Percentiles rank a stretch among this genome's conserved stretches.
These are phyloP conservation scores for Eulemur mongoz DNA, from an alignment of 2,797 vertebrate species.

Conservation along the genomic window DNA sequence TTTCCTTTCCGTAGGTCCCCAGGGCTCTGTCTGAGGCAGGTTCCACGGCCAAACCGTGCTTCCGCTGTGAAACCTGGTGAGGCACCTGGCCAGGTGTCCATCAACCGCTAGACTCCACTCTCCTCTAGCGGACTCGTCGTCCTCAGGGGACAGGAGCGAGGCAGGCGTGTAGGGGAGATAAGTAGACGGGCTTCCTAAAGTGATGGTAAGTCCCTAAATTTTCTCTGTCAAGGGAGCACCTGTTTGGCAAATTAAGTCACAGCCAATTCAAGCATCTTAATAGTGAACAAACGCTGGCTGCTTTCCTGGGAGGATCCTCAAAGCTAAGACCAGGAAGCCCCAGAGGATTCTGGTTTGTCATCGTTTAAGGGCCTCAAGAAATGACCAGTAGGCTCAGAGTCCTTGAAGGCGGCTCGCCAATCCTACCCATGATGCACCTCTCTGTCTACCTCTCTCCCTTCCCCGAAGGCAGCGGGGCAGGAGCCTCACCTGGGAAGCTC, in stretches of 20 bases:
- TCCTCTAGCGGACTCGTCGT: accelerated
- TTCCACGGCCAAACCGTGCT: not conserved
- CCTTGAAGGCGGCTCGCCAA: no score
- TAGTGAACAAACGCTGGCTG: not conserved
- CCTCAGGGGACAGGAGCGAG: not conserved
- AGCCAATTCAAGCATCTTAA: not conserved
- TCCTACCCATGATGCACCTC: not conserved
- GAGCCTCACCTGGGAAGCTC: not conserved
- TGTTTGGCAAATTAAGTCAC: not conserved
- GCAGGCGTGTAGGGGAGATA: accelerated
- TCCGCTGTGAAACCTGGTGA: not conserved
- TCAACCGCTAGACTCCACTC: not conserved
- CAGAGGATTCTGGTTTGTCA: not conserved
- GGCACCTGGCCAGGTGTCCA: not conserved
- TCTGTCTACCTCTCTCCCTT: not conserved
- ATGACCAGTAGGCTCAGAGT: not conserved
- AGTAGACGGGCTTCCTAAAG: not conserved
- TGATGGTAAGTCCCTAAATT: not conserved
- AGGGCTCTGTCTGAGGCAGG: not conserved
- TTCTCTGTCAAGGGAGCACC: not conserved
- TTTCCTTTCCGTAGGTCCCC: not conserved
- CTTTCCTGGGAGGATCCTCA: not conserved
- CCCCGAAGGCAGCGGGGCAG: not conserved
- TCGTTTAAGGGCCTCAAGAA: not conserved
- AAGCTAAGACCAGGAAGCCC: not conserved